Evolutionary conservation across 1,140 invertebrate species (phyloP).

Genomic region (Xylocopa sonorina): DNA sequence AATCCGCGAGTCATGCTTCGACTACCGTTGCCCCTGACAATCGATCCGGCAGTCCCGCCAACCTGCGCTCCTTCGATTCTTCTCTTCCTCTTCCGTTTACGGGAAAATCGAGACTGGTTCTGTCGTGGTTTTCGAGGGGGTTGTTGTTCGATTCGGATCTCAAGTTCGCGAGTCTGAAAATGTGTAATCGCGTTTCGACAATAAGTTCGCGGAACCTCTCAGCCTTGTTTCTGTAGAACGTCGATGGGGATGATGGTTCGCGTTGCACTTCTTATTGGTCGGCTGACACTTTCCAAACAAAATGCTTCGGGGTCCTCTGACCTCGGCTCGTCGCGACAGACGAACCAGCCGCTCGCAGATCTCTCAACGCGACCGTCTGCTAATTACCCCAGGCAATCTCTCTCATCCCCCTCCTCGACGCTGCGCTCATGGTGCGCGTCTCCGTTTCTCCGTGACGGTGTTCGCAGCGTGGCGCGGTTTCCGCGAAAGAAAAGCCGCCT

Average conservation of each 20-base stretch:
- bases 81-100: constrained; percentile 23
- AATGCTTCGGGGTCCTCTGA: constrained; percentile 52
- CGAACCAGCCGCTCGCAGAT: constrained; percentile 65
- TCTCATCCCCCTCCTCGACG: constrained; percentile 1
- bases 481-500: constrained; percentile 58
- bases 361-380: constrained; percentile 67
- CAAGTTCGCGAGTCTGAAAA: too few relatives aligned
- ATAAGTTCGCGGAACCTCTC: constrained; percentile 66
- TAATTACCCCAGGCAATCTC: constrained; percentile 74
- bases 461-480: constrained; percentile 48
- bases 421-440: constrained; percentile 47
- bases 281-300: constrained; percentile 82
- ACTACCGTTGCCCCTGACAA: constrained; percentile 60
- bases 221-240: constrained; percentile 50
- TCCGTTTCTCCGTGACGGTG: constrained; percentile 52
- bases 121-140: not conserved
- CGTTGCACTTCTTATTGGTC: constrained; percentile 80
- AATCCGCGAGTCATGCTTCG: constrained; percentile 68
- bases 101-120: not conserved
- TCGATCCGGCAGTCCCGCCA: constrained; percentile 55
- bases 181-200: constrained; percentile 24
- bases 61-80: constrained; percentile 51
- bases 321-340: constrained; percentile 45
- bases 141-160: not conserved
- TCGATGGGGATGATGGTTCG: constrained; percentile 61